phyloP scores from a whole-genome alignment of 2,113 vertebrate genomes.

The Tretioscincus oriximinensis region DNA sequence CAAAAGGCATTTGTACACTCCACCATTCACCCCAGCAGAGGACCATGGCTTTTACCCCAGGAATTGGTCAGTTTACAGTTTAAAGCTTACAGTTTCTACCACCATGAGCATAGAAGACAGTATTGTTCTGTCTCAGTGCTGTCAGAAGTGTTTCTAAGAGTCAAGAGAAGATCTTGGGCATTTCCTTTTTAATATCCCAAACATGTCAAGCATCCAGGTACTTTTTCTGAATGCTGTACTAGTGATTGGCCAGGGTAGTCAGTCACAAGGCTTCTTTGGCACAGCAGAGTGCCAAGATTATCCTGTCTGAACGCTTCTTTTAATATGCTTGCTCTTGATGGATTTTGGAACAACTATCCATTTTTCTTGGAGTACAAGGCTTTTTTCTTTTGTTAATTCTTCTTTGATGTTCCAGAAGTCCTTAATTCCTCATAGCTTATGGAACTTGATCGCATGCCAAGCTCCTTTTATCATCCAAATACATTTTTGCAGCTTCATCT shows the following conservation, averaged over 20 bases:
- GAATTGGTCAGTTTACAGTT: too few species aligned
- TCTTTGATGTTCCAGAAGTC: constrained; percentile 4
- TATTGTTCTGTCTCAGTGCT: neutral
- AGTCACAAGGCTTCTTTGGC: neutral
- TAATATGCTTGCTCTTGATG: neutral
- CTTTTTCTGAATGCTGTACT: neutral
- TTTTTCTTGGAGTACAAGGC: neutral
- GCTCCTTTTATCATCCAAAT: neutral
- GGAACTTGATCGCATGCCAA: neutral
- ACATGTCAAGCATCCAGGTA: constrained; percentile 2
- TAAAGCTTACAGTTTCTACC: too few species aligned
- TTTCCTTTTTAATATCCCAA: neutral
- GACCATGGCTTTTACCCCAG: too few species aligned
- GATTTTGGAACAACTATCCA: neutral
- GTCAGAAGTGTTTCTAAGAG: neutral
- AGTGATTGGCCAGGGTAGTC: neutral
- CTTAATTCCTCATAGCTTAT: neutral
- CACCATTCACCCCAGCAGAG: too few species aligned
- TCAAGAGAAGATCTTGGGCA: neutral
- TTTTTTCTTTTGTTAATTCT: neutral
- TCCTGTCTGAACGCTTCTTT: neutral
- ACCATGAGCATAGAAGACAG: neutral
- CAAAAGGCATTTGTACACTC: too few species aligned
- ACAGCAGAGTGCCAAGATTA: neutral
- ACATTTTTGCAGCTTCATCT: neutral